Conservation (phyloP, 2,888 invertebrate species). For the Cyclophora albipunctata region DNA sequence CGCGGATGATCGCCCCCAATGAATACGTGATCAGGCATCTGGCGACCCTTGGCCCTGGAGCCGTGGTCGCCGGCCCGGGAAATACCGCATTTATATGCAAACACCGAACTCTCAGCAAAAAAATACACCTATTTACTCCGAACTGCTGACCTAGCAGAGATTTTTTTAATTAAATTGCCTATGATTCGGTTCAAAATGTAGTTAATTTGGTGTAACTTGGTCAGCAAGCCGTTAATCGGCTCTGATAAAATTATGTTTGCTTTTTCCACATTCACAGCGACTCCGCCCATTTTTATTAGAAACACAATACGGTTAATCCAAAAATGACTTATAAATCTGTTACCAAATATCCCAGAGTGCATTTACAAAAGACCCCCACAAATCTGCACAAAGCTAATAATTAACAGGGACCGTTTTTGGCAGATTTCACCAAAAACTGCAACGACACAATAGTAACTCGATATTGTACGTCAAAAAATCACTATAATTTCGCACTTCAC, state of each 20-base stretch:
- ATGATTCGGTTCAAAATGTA: conserved; percentile 10
- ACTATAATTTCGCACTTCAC: conserved; percentile 62
- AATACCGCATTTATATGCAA: conserved; percentile 62
- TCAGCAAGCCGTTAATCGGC: neutral
- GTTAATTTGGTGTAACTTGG: conserved; percentile 6
- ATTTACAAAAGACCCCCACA: conserved; percentile 31
- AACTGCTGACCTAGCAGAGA: conserved; percentile 14
- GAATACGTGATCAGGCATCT: conserved; percentile 57
- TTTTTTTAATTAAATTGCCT: conserved; percentile 24
- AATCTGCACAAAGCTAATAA: conserved; percentile 59
- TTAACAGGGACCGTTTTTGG: conserved; percentile 59
- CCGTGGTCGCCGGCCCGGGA: conserved; percentile 33
- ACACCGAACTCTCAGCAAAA: conserved; percentile 50
- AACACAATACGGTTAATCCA: conserved; percentile 37
- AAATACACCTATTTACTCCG: conserved; percentile 26
- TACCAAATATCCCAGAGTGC: conserved; percentile 38
- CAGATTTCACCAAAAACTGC: conserved; percentile 60
- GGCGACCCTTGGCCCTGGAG: conserved; percentile 8
- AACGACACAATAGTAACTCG: conserved; percentile 51
- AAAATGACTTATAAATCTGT: conserved; percentile 46
- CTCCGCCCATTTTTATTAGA: conserved; percentile 21
- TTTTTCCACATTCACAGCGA: neutral
- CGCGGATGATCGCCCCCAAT: conserved; percentile 46
- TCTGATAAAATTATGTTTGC: neutral
- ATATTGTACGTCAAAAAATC: conserved; percentile 62